Evolutionary conservation across 2,888 invertebrate species (phyloP), one percentile per base, ranked within the genome.

Genomic region (Mesoligia furuncula): DNA sequence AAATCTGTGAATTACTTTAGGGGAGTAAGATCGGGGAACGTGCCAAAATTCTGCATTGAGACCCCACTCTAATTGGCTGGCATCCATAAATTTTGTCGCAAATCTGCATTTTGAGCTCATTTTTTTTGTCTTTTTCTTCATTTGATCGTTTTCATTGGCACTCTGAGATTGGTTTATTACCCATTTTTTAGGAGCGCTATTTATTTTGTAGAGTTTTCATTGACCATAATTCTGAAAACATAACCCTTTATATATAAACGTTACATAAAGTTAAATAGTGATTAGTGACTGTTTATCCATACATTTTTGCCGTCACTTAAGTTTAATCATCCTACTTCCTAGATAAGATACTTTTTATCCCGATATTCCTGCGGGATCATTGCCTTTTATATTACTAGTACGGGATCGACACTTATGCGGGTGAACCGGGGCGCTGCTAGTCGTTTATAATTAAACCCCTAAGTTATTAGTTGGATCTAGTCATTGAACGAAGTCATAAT

Each of bases 11-110:
- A 82, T 86, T 81, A 77, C 82, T 87, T 75, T 48, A 59, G 72
- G 62, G 51, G 62, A 59, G 71, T 70, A 79, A 66, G 74, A 83
- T 64, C 66, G 62, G 66, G 69, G 70, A 72, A 67, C 76, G 82
- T 87, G 89, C 87, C 87, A 87, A 88, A 88, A 81, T 48, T 59
- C 77, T 83, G 81, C 83, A 83, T 77, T 78, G 66, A 68, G 70
- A 67, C 15, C 62, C 51, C 31, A 48, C 48, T 68, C 85, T 87
- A 87, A 87, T 88, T 87, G 87, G 77, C 80, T 65, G 27, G 66
- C n/a, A 73, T 77, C 85, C 76, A 83, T 85, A 88, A 87, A 87
- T 81, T 79, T 79, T 70, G 72, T 75, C 64, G 45, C 67, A 86
- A 73, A 79, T 86, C 66, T 84, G 39, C 57, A 86, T 71, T 77